Base-by-base conservation (phyloP, 1,140 invertebrate species). In the Drosophila quadrilineata region DNA sequence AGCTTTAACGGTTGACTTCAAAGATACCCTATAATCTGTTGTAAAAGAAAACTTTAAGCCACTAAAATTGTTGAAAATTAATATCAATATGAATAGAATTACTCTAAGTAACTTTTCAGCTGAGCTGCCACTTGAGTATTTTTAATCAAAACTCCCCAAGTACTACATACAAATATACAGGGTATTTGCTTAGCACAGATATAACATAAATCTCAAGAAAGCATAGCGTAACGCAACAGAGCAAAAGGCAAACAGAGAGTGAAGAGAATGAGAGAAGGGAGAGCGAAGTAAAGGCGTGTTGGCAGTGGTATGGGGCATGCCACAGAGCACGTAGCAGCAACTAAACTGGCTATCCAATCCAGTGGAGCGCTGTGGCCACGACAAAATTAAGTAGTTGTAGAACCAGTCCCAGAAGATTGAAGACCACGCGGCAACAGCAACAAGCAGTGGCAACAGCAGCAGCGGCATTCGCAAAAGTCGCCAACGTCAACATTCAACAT, bases 301-400 rank as follows among this genome's bases (percentile, higher is more conserved):
- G 52, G n/a, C n/a, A n/a, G n/a, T n/a, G n/a, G n/a, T n/a, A n/a
- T n/a, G n/a, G n/a, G n/a, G n/a, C n/a, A n/a, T n/a, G n/a, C n/a
- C n/a, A n/a, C 38, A 53, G 10, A 24, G 16, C 38, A 50, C 19
- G 26, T 31, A 38, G 16, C 38, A 22, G 10, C 43, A 6, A 33
- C 12, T n/a, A n/a, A n/a, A n/a, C n/a, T n/a, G n/a, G n/a, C n/a
- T n/a, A n/a, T n/a, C n/a, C n/a, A 40, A 14, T 14, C 22, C 16
- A 36, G 14, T 58, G 31, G 17, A 35, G 40, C 26, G 29, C 16
- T 50, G 70, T 36, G 56, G 41, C 22, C 58, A 67, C 56, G 66
- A 80, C 36, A 84, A 70, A 84, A 82, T 84, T 73, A 82, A 82
- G 73, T 84, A 84, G 73, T 82, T 70, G 72, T 59, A 73, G 76